Base-by-base conservation (phyloP, 2,797 vertebrate genomes). In the Eremophila alpestris region DNA sequence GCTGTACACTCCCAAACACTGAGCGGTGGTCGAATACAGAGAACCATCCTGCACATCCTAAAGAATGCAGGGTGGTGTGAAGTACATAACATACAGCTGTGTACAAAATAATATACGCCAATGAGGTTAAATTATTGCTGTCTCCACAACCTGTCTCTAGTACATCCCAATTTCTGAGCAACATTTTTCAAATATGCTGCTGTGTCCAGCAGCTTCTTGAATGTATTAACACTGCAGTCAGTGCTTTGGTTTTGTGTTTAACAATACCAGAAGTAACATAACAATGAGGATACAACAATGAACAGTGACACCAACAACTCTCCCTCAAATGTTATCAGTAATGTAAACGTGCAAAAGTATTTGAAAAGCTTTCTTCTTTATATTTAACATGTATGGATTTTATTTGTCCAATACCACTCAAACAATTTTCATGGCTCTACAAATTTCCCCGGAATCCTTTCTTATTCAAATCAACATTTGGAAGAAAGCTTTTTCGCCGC, bases 301-400 rank as follows among this genome's bases (percentile, higher is more conserved):
- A 85, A 68, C 7, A 73, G 16, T 3, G 5, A 78, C 27, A 78
- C 6, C 7, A 52, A 68, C 18, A 60, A 24, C 11, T 49, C n/a
- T 51, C 49, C 27, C n/a, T 55, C n/a, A 83, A 64, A 45, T 6
- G 7, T 32, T 43, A 89, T 26, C 30, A 75, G 16, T 26, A 83
- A 67, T 7, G 10, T 45, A 91, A 75, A 86, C 18, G 43, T 2
- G 10, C 16, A 54, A 32, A 68, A 43, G 23, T 65, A 58, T 26
- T 51, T 62, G 16, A 91, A 91, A 87, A 65, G 10, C 9, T 38
- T 76, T 76, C 19, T 36, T 46, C 32, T 48, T 87, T 62, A 83
- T 27, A 52, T 73, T 71, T 73, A 51, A 65, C 1, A 0, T 4
- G 5, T 23, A 67, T 0, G 0, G 54, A 68, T 58, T 74, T 64